Conservation (phyloP, 2,797 vertebrate species). For the Ptychobarbus kaznakovi region DNA sequence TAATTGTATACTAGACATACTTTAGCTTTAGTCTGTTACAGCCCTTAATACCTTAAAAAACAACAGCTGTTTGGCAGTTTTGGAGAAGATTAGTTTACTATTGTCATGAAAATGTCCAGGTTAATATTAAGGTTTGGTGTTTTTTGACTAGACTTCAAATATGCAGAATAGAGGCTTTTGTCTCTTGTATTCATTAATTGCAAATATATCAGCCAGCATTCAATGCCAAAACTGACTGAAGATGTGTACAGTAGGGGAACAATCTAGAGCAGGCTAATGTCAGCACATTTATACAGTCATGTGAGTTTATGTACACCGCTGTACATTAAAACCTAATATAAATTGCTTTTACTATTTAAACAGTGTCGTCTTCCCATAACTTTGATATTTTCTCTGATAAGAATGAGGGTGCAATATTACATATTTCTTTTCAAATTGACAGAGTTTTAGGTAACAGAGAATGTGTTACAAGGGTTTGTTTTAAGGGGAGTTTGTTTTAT, state of each 20-base stretch:
- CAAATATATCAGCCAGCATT: not conserved
- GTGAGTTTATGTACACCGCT: not conserved
- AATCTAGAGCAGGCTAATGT: not conserved
- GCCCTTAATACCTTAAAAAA: not conserved
- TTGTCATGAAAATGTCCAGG: not conserved
- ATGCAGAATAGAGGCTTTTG: not conserved
- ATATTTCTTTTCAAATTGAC: constrained; percentile 32
- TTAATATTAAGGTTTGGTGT: not conserved
- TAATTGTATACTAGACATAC: constrained; percentile 22
- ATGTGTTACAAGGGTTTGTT: not conserved
- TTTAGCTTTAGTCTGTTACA: constrained; percentile 29
- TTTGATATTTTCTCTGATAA: constrained; percentile 39
- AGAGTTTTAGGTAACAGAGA: constrained; percentile 2
- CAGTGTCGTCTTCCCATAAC: constrained; percentile 36
- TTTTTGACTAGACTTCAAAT: constrained; percentile 1
- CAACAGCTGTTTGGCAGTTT: constrained; percentile 12
- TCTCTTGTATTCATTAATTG: not conserved
- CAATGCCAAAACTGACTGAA: constrained; percentile 16
- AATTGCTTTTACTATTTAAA: constrained; percentile 47
- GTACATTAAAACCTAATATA: constrained; percentile 27
- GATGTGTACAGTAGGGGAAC: not conserved
- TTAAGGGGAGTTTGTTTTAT: constrained; percentile 1
- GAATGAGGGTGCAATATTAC: constrained; percentile 73
- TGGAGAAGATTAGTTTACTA: not conserved
- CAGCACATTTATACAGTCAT: not conserved